Evolutionary conservation across 2,797 vertebrate genomes (phyloP).

Genomic region (Pangasius macronema): DNA sequence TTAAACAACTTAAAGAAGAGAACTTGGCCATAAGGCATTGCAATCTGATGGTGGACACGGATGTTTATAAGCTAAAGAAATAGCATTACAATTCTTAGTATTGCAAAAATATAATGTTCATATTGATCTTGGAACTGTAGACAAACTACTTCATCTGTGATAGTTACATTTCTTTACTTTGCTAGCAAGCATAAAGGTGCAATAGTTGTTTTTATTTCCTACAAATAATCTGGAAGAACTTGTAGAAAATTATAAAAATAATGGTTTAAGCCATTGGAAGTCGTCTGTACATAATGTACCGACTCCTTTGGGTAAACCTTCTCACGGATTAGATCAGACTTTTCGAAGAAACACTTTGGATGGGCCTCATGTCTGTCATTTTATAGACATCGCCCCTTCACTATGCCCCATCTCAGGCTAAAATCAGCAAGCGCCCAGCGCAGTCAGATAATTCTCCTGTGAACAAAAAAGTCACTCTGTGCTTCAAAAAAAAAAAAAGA

Average conservation of each 20-base stretch:
- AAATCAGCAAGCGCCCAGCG: not conserved
- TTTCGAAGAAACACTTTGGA: no score
- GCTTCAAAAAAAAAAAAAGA: not conserved
- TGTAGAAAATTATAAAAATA: not conserved
- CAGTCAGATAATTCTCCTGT: not conserved
- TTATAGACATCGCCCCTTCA: not conserved
- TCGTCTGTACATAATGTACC: no score
- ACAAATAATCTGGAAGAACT: not conserved
- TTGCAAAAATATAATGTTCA: not conserved
- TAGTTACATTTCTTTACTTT: not conserved
- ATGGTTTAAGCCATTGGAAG: not conserved
- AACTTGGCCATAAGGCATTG: not conserved
- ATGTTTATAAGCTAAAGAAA: not conserved
- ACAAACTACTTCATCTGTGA: not conserved
- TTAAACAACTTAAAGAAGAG: no score
- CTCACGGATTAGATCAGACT: no score
- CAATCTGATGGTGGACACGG: not conserved
- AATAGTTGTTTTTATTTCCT: not conserved
- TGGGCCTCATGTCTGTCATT: not conserved
- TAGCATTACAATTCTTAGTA: not conserved
- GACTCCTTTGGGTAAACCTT: no score
- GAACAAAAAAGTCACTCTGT: not conserved
- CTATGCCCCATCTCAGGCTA: not conserved
- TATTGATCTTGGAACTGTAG: not conserved
- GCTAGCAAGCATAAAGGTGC: not conserved